Evolutionary conservation across 2,888 invertebrate genomes (phyloP).

Genomic region (Lamproptera curius): DNA sequence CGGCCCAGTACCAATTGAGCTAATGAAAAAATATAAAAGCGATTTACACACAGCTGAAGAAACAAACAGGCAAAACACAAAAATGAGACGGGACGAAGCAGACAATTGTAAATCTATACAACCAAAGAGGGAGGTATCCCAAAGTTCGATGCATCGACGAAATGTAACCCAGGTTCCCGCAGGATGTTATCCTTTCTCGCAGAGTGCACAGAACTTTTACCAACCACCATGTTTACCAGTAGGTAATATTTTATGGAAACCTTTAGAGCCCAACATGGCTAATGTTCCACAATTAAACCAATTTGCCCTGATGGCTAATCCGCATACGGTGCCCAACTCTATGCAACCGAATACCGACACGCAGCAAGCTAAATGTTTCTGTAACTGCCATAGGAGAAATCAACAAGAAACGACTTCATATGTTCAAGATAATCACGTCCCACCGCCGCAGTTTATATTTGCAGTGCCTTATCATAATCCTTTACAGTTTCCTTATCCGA

Average conservation of each 20-base stretch:
- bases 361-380: constrained; percentile 36
- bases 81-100: not conserved
- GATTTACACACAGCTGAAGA: not conserved
- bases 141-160: constrained; percentile 7
- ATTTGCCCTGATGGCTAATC: constrained; percentile 1
- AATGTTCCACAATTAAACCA: constrained; percentile 31
- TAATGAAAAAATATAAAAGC: constrained; percentile 11
- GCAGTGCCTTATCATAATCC: constrained; percentile 31
- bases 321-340: constrained; percentile 3
- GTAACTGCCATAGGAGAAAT: constrained; percentile 42
- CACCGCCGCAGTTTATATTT: constrained; percentile 43
- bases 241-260: constrained; percentile 49
- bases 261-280: constrained; percentile 30
- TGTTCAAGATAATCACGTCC: constrained; percentile 27
- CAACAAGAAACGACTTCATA: constrained; percentile 15
- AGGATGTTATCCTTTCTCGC: constrained; percentile 30
- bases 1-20: constrained; percentile 10
- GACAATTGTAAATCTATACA: not conserved
- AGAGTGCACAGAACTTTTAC: constrained; percentile 38
- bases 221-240: constrained; percentile 37
- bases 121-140: not conserved
- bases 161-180: constrained; percentile 16
- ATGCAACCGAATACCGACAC: constrained; percentile 23
- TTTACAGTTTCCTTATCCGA: constrained; percentile 1
- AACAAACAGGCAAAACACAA: not conserved